These are phyloP conservation scores for Podarcis raffonei DNA, from an alignment of 2,113 vertebrate species.

Conservation along the genomic window DNA sequence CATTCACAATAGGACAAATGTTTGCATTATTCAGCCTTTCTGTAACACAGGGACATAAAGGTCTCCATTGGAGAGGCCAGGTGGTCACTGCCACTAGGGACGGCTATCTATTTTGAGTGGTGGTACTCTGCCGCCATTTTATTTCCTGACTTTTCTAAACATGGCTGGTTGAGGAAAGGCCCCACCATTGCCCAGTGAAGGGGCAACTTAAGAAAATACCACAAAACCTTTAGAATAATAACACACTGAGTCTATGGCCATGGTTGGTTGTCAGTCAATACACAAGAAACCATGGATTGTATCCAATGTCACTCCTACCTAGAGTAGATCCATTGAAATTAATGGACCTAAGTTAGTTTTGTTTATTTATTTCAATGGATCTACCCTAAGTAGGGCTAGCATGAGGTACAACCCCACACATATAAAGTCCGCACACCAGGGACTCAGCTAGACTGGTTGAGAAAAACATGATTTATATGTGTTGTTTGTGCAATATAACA, in stretches of 20 bases:
- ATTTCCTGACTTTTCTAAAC: background rate
- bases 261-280: background rate
- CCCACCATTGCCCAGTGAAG: background rate
- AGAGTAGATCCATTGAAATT: too few species aligned
- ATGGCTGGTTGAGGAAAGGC: background rate
- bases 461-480: too few species aligned
- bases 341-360: too few species aligned
- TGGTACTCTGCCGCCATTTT: background rate
- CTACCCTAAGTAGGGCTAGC: too few species aligned
- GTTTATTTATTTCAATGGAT: too few species aligned
- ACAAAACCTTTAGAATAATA: background rate
- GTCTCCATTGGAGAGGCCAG: slow-evolving; percentile 18
- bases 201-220: background rate
- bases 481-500: too few species aligned
- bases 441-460: too few species aligned
- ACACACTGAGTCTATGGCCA: background rate
- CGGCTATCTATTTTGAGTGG: background rate
- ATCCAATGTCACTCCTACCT: background rate
- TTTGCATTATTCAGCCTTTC: background rate
- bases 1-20: background rate
- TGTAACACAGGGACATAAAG: background rate
- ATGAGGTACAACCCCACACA: too few species aligned
- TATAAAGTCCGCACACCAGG: too few species aligned
- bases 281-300: background rate
- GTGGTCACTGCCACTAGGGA: background rate